phyloP scores from a whole-genome alignment of 2,888 invertebrate genomes.

The Heliconius sara region DNA sequence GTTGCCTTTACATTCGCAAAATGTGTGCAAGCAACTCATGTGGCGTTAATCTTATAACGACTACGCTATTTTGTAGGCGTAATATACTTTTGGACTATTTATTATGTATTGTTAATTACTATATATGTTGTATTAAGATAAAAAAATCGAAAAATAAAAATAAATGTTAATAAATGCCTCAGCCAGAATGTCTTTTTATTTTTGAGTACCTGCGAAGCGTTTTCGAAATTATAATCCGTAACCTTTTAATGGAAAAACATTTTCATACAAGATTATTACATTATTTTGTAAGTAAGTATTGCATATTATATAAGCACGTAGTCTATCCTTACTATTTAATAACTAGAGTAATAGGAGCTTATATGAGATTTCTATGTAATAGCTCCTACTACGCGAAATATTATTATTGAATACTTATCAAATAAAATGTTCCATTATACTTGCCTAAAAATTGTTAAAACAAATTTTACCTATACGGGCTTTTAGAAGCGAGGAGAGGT shows the following conservation, averaged over 20 bases:
- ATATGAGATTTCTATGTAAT: too few relatives aligned
- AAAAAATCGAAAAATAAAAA: conserved; percentile 80
- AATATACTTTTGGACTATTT: conserved; percentile 85
- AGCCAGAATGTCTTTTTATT: conserved; percentile 79
- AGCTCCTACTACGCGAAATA: too few relatives aligned
- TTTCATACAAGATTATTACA: not conserved
- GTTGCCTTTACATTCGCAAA: conserved; percentile 75
- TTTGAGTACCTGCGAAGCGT: not conserved
- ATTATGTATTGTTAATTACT: conserved; percentile 85
- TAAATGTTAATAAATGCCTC: conserved; percentile 85
- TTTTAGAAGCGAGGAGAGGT: too few relatives aligned
- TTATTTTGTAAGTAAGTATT: too few relatives aligned
- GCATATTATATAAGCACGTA: too few relatives aligned
- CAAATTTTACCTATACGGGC: too few relatives aligned
- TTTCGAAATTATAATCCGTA: not conserved
- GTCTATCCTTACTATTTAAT: too few relatives aligned
- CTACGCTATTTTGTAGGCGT: conserved; percentile 84
- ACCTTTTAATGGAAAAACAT: not conserved
- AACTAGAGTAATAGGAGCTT: too few relatives aligned
- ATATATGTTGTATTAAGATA: conserved; percentile 85
- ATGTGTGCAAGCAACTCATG: conserved; percentile 76
- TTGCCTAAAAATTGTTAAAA: too few relatives aligned
- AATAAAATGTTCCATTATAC: too few relatives aligned
- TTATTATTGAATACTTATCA: too few relatives aligned
- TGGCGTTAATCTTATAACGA: conserved; percentile 83